Conservation (phyloP, 2,888 invertebrate genomes). For the Exephanes ischioxanthus region DNA sequence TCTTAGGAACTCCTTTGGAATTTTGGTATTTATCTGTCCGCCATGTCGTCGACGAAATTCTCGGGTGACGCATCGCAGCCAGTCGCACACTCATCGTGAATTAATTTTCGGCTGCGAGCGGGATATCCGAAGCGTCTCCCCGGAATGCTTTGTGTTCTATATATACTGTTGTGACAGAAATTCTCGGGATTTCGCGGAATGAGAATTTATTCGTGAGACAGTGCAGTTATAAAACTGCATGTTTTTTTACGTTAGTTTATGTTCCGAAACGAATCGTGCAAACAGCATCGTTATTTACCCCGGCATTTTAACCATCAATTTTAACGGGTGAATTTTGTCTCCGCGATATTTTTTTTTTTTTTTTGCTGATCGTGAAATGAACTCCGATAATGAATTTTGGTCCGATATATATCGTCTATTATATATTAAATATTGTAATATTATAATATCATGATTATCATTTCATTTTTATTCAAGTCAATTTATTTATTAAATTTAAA, state of each 20-base stretch:
- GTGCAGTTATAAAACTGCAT: not conserved
- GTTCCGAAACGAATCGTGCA: not conserved
- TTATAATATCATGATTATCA: not conserved
- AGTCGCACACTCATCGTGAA: not conserved
- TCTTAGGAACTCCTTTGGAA: constrained; percentile 31
- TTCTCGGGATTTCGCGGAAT: not conserved
- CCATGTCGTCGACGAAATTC: constrained; percentile 39
- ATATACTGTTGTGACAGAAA: not conserved
- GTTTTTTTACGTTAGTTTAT: not conserved
- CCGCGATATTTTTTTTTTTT: too few species aligned
- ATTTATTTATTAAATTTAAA: not conserved
- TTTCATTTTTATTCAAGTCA: not conserved
- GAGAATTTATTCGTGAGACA: not conserved
- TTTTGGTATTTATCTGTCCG: constrained; percentile 17
- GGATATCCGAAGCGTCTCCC: constrained; percentile 7
- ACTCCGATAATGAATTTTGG: too few species aligned
- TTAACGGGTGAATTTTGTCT: too few species aligned
- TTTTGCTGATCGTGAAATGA: too few species aligned
- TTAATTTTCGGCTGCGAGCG: constrained; percentile 35
- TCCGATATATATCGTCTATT: too few species aligned
- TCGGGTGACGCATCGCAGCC: constrained; percentile 22
- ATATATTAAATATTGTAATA: not conserved
- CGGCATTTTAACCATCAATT: too few species aligned
- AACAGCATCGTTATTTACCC: not conserved
- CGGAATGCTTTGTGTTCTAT: not conserved